Evolutionary conservation across 2,797 vertebrate species (phyloP).

Genomic region (Rhabdomys pumilio): DNA sequence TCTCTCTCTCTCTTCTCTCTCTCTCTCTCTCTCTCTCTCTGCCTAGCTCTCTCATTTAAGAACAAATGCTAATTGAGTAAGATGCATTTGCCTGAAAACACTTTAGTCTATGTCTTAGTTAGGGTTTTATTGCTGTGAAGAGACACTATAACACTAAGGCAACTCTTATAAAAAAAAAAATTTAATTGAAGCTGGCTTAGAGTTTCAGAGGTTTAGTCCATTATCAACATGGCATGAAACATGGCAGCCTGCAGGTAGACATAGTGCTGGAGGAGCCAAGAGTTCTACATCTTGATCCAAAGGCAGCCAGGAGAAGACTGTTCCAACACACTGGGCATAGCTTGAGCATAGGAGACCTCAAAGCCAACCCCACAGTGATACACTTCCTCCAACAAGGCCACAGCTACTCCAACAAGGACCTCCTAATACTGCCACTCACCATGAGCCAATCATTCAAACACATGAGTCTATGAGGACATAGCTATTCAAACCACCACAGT

Average conservation of each 20-base stretch:
- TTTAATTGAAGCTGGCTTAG: not conserved
- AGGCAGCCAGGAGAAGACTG: not conserved
- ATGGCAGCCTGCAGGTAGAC: not conserved
- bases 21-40: not conserved
- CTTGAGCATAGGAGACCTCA: not conserved
- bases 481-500: not conserved
- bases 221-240: not conserved
- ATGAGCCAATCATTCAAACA: not conserved
- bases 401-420: not conserved
- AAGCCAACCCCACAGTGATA: not conserved
- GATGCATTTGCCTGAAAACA: constrained; percentile 55
- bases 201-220: not conserved
- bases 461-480: not conserved
- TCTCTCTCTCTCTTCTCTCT: not conserved
- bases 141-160: not conserved
- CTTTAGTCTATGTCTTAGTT: not conserved
- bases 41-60: not conserved
- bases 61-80: constrained; percentile 33
- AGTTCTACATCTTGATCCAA: not conserved
- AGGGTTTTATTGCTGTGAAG: not conserved
- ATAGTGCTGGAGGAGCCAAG: not conserved
- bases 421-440: not conserved
- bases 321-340: not conserved
- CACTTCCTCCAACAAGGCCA: not conserved
- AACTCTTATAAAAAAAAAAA: not conserved